Conservation (phyloP, 2,888 invertebrate species). For the Myathropa florea region DNA sequence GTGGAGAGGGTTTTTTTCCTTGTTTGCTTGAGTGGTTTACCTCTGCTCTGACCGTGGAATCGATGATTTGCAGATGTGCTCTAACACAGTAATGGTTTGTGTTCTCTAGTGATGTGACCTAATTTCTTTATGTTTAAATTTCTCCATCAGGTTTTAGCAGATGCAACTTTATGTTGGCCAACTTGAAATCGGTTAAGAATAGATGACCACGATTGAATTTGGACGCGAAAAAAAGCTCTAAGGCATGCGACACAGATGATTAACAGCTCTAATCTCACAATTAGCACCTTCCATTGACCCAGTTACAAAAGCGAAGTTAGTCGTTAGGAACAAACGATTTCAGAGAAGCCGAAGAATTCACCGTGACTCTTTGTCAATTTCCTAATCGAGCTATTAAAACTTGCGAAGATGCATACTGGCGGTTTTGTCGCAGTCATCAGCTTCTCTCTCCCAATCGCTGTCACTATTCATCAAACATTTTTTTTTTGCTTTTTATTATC, state of each 20-base stretch:
- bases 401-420: too few relatives aligned
- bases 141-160: not conserved
- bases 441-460: not conserved
- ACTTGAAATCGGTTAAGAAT: not conserved
- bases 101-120: not conserved
- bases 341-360: not conserved
- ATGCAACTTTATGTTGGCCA: not conserved
- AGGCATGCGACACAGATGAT: not conserved
- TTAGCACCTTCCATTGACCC: constrained; percentile 1
- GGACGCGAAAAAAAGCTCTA: not conserved
- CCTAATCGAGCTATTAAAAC: too few relatives aligned
- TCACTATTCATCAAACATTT: not conserved
- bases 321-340: not conserved
- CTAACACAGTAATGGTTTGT: not conserved
- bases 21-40: not conserved
- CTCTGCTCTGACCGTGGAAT: not conserved
- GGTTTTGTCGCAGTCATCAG: too few relatives aligned
- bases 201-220: not conserved
- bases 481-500: not conserved
- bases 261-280: not conserved
- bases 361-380: not conserved
- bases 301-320: not conserved
- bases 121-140: not conserved
- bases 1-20: not conserved
- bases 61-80: not conserved